phyloP scores from a whole-genome alignment of 2,888 invertebrate genomes.

The Agriopis marginaria region DNA sequence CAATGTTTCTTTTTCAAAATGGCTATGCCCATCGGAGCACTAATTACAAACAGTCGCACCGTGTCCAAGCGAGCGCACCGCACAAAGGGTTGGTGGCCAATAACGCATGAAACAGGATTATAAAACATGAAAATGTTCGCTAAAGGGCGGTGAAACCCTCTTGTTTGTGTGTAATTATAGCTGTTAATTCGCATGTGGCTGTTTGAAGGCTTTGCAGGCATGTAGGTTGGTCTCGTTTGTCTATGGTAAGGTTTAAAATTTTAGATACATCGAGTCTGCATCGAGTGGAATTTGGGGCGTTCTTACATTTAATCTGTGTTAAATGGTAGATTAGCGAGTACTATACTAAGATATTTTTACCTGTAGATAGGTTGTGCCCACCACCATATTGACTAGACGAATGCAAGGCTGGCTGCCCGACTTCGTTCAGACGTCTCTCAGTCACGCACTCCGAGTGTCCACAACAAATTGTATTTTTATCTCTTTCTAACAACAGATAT shows the following conservation, averaged over 20 bases:
- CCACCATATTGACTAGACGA: too few species aligned
- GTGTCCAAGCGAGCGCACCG: slow-evolving; percentile 55
- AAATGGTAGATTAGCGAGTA: too few species aligned
- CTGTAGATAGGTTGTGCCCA: too few species aligned
- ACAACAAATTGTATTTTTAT: too few species aligned
- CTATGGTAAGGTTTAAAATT: not conserved
- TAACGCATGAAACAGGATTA: slow-evolving; percentile 86
- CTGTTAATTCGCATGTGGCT: slow-evolving; percentile 71
- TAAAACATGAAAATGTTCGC: slow-evolving; percentile 81
- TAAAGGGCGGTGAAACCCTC: slow-evolving; percentile 71
- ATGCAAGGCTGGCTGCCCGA: too few species aligned
- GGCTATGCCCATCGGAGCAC: not conserved
- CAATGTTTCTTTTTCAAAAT: slow-evolving; percentile 7
- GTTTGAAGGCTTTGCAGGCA: slow-evolving; percentile 22
- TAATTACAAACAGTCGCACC: slow-evolving; percentile 52
- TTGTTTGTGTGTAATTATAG: slow-evolving; percentile 77
- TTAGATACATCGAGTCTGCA: not conserved
- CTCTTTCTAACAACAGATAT: too few species aligned
- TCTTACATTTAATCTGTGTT: too few species aligned
- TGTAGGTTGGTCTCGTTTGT: slow-evolving; percentile 8
- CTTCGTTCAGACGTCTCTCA: too few species aligned
- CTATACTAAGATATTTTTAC: too few species aligned
- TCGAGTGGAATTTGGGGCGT: not conserved
- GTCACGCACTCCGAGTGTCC: too few species aligned
- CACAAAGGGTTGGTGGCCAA: slow-evolving; percentile 76